phyloP scores from a whole-genome alignment of 2,888 invertebrate species.

The Drosophila putrida region DNA sequence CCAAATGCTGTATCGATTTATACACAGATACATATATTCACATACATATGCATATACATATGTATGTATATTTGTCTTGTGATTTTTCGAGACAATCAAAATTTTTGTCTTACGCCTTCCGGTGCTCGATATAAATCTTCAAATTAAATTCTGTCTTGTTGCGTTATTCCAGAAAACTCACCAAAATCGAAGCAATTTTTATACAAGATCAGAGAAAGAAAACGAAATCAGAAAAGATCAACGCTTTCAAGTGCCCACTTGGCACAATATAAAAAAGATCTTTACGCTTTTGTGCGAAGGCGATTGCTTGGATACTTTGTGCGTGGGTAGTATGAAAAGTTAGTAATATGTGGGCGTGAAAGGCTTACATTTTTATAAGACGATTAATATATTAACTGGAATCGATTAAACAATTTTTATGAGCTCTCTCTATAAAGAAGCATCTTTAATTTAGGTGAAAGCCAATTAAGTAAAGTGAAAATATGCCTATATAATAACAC shows the following conservation, averaged over 20 bases:
- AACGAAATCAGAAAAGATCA: conserved; percentile 69
- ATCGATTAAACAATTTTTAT: not conserved
- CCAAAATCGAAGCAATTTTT: conserved; percentile 76
- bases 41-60: conserved; percentile 9
- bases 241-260: conserved; percentile 79
- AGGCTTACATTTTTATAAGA: not conserved
- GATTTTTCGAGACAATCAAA: conserved; percentile 66
- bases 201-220: conserved; percentile 62
- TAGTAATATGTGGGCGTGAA: conserved; percentile 10
- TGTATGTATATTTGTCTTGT: conserved; percentile 35
- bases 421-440: not conserved
- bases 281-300: conserved; percentile 57
- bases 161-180: conserved; percentile 64
- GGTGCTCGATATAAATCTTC: conserved; percentile 77
- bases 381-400: not conserved
- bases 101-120: conserved; percentile 62
- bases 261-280: conserved; percentile 68
- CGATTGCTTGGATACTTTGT: conserved; percentile 18
- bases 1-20: conserved; percentile 47
- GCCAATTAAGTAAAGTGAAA: too few relatives aligned
- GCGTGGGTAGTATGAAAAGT: conserved; percentile 49
- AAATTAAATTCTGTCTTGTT: conserved; percentile 67
- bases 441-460: too few relatives aligned
- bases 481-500: too few relatives aligned
- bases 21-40: conserved; percentile 3